Percentiles rank a stretch among this genome's conserved stretches.
Evolutionary conservation across 1,140 invertebrate species (phyloP).

Genomic region (Drosophila persimilis): DNA sequence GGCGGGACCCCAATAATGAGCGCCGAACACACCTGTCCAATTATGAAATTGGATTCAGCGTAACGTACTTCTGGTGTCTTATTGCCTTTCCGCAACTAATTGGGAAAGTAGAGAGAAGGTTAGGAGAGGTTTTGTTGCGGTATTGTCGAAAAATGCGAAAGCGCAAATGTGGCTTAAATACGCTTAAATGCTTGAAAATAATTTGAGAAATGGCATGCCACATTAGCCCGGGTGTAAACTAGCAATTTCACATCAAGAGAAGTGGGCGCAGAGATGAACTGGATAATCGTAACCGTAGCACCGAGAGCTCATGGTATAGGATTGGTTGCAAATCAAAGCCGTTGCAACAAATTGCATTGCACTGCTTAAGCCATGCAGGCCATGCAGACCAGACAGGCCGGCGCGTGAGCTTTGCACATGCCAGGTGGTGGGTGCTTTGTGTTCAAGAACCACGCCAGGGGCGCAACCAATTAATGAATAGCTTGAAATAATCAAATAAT

Average conservation of each 20-base stretch:
- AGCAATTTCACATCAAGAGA: conserved; percentile 19
- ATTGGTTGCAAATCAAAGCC: conserved; percentile 34
- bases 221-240: not conserved
- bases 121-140: not conserved
- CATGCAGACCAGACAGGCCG: conserved; percentile 30
- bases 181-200: conserved; percentile 36
- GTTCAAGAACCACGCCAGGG: conserved; percentile 45
- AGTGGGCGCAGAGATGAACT: conserved; percentile 29
- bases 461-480: conserved; percentile 54
- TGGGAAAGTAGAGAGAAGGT: conserved; percentile 9
- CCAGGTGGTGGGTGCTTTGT: conserved; percentile 7
- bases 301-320: conserved; percentile 19
- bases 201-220: conserved; percentile 14
- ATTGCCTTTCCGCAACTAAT: conserved; percentile 10
- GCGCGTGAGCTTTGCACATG: conserved; percentile 20
- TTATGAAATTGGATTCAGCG: conserved; percentile 26
- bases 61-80: conserved; percentile 31
- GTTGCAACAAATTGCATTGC: conserved; percentile 37
- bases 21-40: conserved; percentile 3
- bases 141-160: conserved; percentile 18
- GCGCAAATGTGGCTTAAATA: not conserved
- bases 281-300: conserved; percentile 13
- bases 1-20: not conserved
- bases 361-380: conserved; percentile 4
- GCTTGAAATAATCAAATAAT: conserved; percentile 58